Conservation (phyloP, 2,113 vertebrate genomes). For the Xenopus tropicalis region DNA sequence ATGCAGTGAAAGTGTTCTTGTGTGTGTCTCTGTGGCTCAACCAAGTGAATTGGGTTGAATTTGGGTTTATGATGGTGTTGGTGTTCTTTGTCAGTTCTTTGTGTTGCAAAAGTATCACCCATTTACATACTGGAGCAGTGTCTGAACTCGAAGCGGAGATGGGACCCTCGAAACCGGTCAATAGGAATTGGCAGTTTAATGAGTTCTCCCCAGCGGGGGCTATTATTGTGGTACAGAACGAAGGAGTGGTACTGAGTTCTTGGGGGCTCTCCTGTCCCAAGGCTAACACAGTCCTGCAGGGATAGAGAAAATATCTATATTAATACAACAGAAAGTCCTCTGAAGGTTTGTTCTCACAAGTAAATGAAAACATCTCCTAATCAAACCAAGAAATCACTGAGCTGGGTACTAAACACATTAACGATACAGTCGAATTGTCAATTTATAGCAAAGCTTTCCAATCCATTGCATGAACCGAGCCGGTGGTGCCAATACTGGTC, state of each 20-base stretch:
- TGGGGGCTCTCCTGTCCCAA: conserved; percentile 86
- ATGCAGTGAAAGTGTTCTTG: neutral
- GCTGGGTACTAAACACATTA: too few relatives aligned
- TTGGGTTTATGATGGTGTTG: too few relatives aligned
- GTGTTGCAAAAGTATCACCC: neutral
- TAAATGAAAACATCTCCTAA: too few relatives aligned
- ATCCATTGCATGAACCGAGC: too few relatives aligned
- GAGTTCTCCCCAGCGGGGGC: conserved; percentile 92
- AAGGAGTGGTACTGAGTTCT: conserved; percentile 87
- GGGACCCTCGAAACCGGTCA: conserved; percentile 89
- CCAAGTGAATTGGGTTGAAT: too few relatives aligned
- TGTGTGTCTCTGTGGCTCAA: neutral
- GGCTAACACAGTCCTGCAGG: conserved; percentile 87
- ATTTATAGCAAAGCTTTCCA: too few relatives aligned
- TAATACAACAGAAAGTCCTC: neutral
- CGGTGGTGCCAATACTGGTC: too few relatives aligned
- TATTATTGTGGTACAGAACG: conserved; percentile 93
- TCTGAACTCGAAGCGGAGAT: conserved; percentile 93
- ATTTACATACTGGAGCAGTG: conserved; percentile 90
- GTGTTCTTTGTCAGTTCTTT: neutral
- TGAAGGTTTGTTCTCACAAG: too few relatives aligned
- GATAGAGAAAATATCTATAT: conserved; percentile 7
- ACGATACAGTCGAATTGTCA: too few relatives aligned
- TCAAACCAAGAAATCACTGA: too few relatives aligned
- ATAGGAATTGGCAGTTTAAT: conserved; percentile 92